Evolutionary conservation across 2,113 vertebrate genomes (phyloP).

Genomic region (Neomonachus schauinslandi): DNA sequence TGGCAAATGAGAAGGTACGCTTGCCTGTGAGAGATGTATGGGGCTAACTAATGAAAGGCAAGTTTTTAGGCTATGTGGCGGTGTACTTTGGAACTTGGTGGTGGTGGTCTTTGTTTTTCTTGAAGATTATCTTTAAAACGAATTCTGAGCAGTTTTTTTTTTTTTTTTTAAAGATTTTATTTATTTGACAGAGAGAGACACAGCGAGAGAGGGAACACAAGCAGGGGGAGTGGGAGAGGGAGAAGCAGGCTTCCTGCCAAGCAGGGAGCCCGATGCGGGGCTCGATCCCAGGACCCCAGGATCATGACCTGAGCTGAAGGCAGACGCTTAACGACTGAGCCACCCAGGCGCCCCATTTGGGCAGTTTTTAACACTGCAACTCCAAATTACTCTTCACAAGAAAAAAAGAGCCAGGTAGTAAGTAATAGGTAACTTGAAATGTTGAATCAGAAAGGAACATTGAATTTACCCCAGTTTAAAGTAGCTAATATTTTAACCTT

Average conservation of each 20-base stretch:
- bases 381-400: not conserved
- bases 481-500: conserved; percentile 1
- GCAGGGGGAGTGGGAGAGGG: no score
- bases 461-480: conserved; percentile 11
- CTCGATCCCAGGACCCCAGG: no score
- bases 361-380: not conserved
- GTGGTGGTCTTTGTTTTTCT: not conserved
- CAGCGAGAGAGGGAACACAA: no score
- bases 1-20: conserved; percentile 33
- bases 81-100: not conserved
- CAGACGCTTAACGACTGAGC: no score
- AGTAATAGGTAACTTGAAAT: conserved; percentile 33
- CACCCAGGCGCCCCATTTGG: not conserved
- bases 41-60: not conserved
- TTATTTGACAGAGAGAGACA: no score
- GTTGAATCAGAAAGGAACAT: not conserved
- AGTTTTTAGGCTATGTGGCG: not conserved
- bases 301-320: no score
- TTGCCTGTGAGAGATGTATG: conserved; percentile 11
- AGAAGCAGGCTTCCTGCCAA: no score
- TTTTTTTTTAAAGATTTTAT: no score
- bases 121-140: conserved; percentile 9
- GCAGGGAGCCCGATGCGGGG: no score
- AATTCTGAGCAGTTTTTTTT: not conserved
- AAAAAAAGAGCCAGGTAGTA: not conserved